A percentile compares a stretch with the other conserved stretches of the same genome.
Conservation (phyloP, 2,888 invertebrate genomes). For the Bruchidius siliquastri region DNA sequence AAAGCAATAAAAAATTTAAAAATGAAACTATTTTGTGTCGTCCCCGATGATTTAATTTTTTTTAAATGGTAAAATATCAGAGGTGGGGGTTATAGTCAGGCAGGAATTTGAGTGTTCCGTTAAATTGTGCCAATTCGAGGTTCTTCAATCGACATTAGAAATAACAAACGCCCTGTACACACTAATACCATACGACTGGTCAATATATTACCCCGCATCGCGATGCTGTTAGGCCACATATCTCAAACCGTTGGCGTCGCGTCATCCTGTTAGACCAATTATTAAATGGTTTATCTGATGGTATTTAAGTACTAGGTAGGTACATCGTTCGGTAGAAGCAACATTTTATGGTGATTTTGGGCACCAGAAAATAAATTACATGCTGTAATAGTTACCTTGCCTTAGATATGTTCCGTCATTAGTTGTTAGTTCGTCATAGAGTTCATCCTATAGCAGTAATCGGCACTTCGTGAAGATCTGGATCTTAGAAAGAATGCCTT, state of each 20-base stretch:
- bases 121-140: too few species aligned
- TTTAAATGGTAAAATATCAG: too few species aligned
- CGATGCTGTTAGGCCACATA: neutral
- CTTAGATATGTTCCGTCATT: neutral
- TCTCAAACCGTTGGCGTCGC: neutral
- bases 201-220: neutral
- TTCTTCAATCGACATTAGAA: too few species aligned
- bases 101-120: too few species aligned
- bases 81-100: too few species aligned
- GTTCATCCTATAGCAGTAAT: neutral
- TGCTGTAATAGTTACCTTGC: neutral
- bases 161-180: neutral
- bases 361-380: neutral
- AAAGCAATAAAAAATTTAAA: too few species aligned
- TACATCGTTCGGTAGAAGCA: constrained; percentile 6
- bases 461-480: neutral
- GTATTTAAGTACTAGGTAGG: constrained; percentile 26
- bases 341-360: neutral
- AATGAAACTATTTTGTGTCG: too few species aligned
- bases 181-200: neutral
- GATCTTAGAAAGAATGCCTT: neutral
- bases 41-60: too few species aligned
- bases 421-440: neutral
- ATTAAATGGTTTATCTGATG: constrained; percentile 38
- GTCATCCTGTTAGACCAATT: constrained; percentile 35